Conservation (phyloP, 2,888 invertebrate species). For the Eupithecia dodoneata region DNA sequence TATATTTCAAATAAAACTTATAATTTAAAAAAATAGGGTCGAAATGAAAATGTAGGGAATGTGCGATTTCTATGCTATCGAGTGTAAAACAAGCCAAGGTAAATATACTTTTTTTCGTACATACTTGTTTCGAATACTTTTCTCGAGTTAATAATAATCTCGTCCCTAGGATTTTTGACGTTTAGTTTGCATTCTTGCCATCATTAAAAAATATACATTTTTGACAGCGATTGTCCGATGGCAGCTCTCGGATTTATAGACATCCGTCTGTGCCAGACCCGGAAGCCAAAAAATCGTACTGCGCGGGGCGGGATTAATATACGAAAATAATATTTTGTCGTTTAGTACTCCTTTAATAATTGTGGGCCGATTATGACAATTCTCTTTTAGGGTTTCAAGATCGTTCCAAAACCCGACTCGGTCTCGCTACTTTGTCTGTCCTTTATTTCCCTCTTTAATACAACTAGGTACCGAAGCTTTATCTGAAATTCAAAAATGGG, state of each 20-base stretch:
- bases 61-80: constrained; percentile 18
- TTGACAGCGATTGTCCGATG: not conserved
- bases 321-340: not conserved
- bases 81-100: too few species aligned
- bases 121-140: not conserved
- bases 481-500: too few species aligned
- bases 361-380: not conserved
- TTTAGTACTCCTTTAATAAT: too few species aligned
- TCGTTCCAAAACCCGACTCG: too few species aligned
- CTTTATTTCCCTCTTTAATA: too few species aligned
- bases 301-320: not conserved
- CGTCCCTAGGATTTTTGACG: not conserved
- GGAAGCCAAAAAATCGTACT: not conserved
- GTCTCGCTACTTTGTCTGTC: too few species aligned
- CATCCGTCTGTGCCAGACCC: not conserved
- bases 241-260: not conserved
- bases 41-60: constrained; percentile 10
- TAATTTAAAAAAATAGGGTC: not conserved
- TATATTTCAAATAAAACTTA: too few species aligned
- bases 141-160: not conserved
- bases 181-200: not conserved
- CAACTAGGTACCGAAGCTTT: too few species aligned
- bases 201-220: not conserved
- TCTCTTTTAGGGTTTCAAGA: too few species aligned
- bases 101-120: not conserved